Conservation (phyloP, 1,140 invertebrate genomes). For the Meloidogyne floridensis region DNA sequence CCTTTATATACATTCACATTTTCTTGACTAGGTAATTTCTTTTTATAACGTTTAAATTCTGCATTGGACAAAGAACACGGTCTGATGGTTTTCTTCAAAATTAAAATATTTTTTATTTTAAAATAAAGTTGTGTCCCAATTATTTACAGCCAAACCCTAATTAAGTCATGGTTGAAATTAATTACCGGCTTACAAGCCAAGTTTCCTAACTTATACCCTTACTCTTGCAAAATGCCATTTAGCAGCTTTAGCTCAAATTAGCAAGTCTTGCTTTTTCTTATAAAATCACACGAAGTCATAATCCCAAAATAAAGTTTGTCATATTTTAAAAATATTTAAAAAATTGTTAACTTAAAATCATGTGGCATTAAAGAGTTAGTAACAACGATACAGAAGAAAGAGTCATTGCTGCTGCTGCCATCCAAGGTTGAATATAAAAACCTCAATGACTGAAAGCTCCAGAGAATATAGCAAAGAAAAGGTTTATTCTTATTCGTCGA, state of each 20-base stretch:
- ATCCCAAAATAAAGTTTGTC: neutral
- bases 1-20: constrained; percentile 39
- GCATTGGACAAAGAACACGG: constrained; percentile 15
- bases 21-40: constrained; percentile 15
- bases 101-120: neutral
- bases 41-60: constrained; percentile 41
- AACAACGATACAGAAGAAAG: constrained; percentile 95
- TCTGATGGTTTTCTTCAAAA: constrained; percentile 43
- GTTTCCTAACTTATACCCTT: too few species aligned
- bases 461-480: constrained; percentile 94
- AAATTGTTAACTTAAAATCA: constrained; percentile 66
- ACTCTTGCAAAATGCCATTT: too few species aligned
- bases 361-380: constrained; percentile 89
- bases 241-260: too few species aligned
- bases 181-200: too few species aligned
- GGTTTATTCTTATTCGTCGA: constrained; percentile 86
- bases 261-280: too few species aligned
- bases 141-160: too few species aligned
- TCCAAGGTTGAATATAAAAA: constrained; percentile 87
- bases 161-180: too few species aligned
- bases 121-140: too few species aligned
- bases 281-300: too few species aligned
- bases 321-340: constrained; percentile 18
- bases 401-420: constrained; percentile 98
- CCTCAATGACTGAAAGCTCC: constrained; percentile 86